A percentile compares a stretch with the other conserved stretches of the same genome.
These are phyloP conservation scores for Philereme transversata DNA, from an alignment of 2,888 invertebrate species.

Conservation along the genomic window DNA sequence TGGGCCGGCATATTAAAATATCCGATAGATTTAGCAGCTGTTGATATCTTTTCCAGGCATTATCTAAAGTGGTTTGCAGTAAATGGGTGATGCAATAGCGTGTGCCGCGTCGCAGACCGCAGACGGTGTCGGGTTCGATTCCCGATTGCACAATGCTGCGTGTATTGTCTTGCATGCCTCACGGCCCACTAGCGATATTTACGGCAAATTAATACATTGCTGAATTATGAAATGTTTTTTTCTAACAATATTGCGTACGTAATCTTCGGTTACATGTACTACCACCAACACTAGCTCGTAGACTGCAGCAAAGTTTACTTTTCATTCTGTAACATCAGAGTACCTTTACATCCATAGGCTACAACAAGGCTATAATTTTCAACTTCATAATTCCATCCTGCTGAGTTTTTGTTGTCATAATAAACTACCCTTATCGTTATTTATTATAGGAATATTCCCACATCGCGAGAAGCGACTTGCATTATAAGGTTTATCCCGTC, in stretches of 20 bases:
- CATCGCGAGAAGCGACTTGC: constrained; percentile 13
- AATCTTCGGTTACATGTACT: constrained; percentile 16
- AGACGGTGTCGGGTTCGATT: constrained; percentile 53
- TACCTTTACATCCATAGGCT: background rate
- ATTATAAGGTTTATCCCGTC: constrained; percentile 19
- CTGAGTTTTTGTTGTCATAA: constrained; percentile 19
- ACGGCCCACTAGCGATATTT: constrained; percentile 44
- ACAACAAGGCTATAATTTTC: constrained; percentile 9
- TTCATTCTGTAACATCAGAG: constrained; percentile 3
- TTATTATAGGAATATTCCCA: constrained; percentile 13
- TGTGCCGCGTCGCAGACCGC: constrained; percentile 57
- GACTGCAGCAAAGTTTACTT: background rate
- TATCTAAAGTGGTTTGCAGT: constrained; percentile 50
- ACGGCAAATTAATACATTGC: constrained; percentile 34
- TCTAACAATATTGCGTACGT: constrained; percentile 20
- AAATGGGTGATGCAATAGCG: constrained; percentile 31
- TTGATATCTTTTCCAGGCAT: constrained; percentile 49
- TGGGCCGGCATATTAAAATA: constrained; percentile 44
- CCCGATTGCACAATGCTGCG: constrained; percentile 55
- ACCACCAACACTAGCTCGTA: background rate
- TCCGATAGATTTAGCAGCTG: constrained; percentile 44
- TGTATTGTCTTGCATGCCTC: constrained; percentile 50
- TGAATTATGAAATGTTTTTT: constrained; percentile 24
- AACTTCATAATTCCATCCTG: constrained; percentile 13
- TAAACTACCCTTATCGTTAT: constrained; percentile 21